These are phyloP conservation scores for Pachydiplax longipennis DNA, from an alignment of 2,888 invertebrate genomes.

Conservation along the genomic window DNA sequence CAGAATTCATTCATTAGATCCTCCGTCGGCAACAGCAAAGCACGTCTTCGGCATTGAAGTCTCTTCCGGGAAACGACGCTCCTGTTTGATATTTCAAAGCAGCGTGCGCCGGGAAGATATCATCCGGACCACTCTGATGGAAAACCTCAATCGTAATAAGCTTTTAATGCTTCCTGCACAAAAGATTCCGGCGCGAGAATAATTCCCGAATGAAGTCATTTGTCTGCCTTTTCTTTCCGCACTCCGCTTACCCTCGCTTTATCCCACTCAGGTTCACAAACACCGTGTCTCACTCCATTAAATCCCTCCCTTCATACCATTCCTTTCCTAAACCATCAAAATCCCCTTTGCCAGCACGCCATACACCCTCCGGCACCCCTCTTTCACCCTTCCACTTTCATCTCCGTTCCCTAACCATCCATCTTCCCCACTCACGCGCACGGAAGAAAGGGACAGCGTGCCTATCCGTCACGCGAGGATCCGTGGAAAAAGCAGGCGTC, in stretches of 20 bases:
- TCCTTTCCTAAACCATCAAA: not conserved
- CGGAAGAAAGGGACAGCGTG: not conserved
- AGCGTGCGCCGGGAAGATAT: no score
- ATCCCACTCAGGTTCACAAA: no score
- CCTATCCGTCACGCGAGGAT: not conserved
- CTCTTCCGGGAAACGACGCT: no score
- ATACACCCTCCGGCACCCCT: not conserved
- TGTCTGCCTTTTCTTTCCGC: not conserved
- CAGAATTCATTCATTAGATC: no score
- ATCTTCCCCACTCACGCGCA: not conserved
- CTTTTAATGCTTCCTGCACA: no score
- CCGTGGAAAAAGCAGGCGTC: not conserved
- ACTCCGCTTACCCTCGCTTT: not conserved
- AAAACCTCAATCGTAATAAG: no score
- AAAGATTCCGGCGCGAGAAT: no score
- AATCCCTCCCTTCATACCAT: not conserved
- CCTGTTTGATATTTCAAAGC: no score
- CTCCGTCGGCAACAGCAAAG: no score
- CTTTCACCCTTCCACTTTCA: not conserved
- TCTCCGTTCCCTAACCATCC: not conserved
- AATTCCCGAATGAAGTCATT: not conserved
- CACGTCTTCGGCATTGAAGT: no score
- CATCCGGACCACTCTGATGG: no score
- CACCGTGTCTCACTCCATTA: no score
- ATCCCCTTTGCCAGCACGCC: not conserved